Percentiles rank a stretch among this genome's conserved stretches.
Evolutionary conservation across 2,113 vertebrate species (phyloP).

Genomic region (human): DNA sequence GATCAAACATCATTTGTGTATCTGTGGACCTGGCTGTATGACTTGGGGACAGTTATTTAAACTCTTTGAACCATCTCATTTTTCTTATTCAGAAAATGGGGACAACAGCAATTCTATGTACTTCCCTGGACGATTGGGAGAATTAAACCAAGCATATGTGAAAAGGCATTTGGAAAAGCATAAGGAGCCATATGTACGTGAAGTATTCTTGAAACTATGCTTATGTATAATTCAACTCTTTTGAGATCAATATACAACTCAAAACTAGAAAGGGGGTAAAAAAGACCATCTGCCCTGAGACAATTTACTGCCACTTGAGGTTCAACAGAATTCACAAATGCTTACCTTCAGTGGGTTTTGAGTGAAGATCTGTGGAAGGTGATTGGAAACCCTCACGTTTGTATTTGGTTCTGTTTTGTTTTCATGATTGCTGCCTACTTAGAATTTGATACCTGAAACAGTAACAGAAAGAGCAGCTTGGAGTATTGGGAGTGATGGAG

Average conservation of each 20-base stretch:
- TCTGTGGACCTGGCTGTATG: background rate
- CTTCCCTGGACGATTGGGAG: background rate
- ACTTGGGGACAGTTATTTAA: background rate
- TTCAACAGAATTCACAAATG: background rate
- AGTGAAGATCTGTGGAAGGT: background rate
- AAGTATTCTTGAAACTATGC: background rate
- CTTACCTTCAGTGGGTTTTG: background rate
- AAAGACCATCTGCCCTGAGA: background rate
- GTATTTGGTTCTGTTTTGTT: background rate
- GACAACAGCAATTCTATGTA: background rate
- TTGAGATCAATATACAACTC: background rate
- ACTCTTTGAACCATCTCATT: background rate
- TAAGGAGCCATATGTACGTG: background rate
- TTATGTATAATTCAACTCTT: slow-evolving; percentile 20
- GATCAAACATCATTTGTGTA: background rate
- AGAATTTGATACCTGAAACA: slow-evolving; percentile 2
- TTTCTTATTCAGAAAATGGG: slow-evolving; percentile 37
- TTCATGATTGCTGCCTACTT: background rate
- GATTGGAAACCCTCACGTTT: background rate
- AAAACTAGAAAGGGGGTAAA: background rate
- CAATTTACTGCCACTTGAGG: background rate
- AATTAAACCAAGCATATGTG: slow-evolving; percentile 29
- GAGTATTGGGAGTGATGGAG: background rate
- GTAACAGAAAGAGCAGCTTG: background rate
- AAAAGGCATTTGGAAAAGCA: slow-evolving; percentile 9